Conservation (phyloP, 2,888 invertebrate species). For the Acanthosoma haemorrhoidale region DNA sequence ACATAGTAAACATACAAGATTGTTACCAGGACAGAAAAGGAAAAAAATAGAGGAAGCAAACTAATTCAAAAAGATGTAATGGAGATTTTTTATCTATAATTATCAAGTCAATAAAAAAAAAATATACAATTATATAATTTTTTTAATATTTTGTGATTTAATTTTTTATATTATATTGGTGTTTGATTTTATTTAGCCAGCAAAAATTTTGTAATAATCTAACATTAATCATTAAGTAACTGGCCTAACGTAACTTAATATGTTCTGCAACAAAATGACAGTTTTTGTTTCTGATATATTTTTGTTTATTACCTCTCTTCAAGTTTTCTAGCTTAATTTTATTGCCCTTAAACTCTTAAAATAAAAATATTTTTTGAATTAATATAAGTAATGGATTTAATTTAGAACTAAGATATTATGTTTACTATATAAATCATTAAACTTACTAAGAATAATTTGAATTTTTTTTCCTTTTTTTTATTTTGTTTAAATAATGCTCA, state of each 20-base stretch:
- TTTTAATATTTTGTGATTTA: not conserved
- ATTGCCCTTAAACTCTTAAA: not conserved
- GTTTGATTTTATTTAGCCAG: not conserved
- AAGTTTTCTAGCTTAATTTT: conserved; percentile 15
- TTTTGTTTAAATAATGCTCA: conserved; percentile 17
- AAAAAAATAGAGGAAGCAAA: not conserved
- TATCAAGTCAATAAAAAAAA: too few relatives aligned
- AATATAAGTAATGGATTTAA: not conserved
- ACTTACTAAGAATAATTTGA: conserved; percentile 3
- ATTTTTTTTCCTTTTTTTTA: not conserved
- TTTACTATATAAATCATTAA: conserved; percentile 13
- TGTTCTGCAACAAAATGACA: too few relatives aligned
- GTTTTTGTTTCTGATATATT: too few relatives aligned
- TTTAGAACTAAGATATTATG: not conserved
- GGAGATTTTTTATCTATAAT: not conserved
- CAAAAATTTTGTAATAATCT: not conserved
- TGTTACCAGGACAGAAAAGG: not conserved
- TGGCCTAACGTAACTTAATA: not conserved
- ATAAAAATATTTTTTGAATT: not conserved
- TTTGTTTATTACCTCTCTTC: too few relatives aligned
- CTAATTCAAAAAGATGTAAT: not conserved
- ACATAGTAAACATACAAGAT: not conserved
- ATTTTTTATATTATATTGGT: not conserved
- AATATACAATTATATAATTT: not conserved
- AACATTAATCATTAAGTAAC: conserved; percentile 10